Conservation (phyloP, 1,140 invertebrate species). For the Zophobas atratus region DNA sequence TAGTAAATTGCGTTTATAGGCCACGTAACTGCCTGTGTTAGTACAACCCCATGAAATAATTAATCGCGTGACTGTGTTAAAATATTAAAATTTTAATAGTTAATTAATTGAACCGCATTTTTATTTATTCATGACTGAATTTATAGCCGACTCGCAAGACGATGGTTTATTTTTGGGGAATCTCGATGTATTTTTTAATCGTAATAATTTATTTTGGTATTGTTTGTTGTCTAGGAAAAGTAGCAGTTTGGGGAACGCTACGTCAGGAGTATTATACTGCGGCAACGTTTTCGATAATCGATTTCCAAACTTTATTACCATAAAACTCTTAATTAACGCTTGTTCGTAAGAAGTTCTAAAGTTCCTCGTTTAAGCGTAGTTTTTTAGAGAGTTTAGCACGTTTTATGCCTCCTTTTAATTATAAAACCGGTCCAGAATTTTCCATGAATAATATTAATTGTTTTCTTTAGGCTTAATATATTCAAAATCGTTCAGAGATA, state of each 20-base stretch:
- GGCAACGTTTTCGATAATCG: slow-evolving; percentile 12
- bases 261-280: slow-evolving; percentile 3
- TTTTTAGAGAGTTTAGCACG: neutral
- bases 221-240: slow-evolving; percentile 18
- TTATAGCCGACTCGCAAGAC: slow-evolving; percentile 9
- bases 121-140: slow-evolving; percentile 32
- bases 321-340: slow-evolving; percentile 24
- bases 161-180: slow-evolving; percentile 10
- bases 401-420: slow-evolving; percentile 22
- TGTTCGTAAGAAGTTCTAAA: slow-evolving; percentile 1
- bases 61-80: slow-evolving; percentile 38
- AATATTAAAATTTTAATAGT: slow-evolving; percentile 44
- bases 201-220: slow-evolving; percentile 36
- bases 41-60: slow-evolving; percentile 40
- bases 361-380: neutral
- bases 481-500: slow-evolving; percentile 5
- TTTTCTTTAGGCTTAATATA: slow-evolving; percentile 9
- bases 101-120: slow-evolving; percentile 35
- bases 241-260: neutral
- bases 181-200: slow-evolving; percentile 21
- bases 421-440: slow-evolving; percentile 11
- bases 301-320: slow-evolving; percentile 33
- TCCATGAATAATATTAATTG: neutral
- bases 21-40: slow-evolving; percentile 30
- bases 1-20: slow-evolving; percentile 23